Evolutionary conservation across 2,797 vertebrate species (phyloP).

Genomic region (Pseudochromis fuscus): DNA sequence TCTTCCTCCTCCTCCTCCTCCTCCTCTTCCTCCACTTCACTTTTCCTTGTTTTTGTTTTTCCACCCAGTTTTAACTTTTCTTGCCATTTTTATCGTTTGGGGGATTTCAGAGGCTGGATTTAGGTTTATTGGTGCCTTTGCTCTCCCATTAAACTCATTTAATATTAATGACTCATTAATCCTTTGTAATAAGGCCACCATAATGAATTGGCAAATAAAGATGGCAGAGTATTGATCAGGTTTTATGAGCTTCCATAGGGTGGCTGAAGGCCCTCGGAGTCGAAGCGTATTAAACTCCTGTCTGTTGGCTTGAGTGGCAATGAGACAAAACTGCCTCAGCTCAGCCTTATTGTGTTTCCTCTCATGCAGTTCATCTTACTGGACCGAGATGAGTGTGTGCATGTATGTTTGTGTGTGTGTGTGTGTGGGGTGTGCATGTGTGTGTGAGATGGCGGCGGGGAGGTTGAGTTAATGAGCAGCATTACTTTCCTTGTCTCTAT

Average conservation of each 20-base stretch:
- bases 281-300: slow-evolving; percentile 74
- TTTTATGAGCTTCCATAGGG: slow-evolving; percentile 78
- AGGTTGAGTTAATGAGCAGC: slow-evolving; percentile 71
- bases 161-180: slow-evolving; percentile 82
- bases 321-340: slow-evolving; percentile 57
- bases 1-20: slow-evolving; percentile 1
- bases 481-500: slow-evolving; percentile 75
- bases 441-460: slow-evolving; percentile 35
- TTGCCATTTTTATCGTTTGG: slow-evolving; percentile 64
- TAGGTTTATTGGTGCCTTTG: slow-evolving; percentile 74
- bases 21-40: slow-evolving; percentile 34
- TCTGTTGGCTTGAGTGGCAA: slow-evolving; percentile 67
- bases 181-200: slow-evolving; percentile 79
- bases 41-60: slow-evolving; percentile 21
- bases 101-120: slow-evolving; percentile 66
- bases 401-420: slow-evolving; percentile 20
- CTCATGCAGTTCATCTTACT: slow-evolving; percentile 70
- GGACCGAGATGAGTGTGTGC: slow-evolving; percentile 65
- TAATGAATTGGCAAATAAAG: slow-evolving; percentile 86
- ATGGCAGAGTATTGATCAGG: slow-evolving; percentile 80
- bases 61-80: slow-evolving; percentile 38
- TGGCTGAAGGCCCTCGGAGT: slow-evolving; percentile 70
- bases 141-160: slow-evolving; percentile 77
- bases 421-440: slow-evolving; percentile 1
- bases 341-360: slow-evolving; percentile 75